Conservation (phyloP, 2,113 vertebrate species). For the Coracopsis vasa region DNA sequence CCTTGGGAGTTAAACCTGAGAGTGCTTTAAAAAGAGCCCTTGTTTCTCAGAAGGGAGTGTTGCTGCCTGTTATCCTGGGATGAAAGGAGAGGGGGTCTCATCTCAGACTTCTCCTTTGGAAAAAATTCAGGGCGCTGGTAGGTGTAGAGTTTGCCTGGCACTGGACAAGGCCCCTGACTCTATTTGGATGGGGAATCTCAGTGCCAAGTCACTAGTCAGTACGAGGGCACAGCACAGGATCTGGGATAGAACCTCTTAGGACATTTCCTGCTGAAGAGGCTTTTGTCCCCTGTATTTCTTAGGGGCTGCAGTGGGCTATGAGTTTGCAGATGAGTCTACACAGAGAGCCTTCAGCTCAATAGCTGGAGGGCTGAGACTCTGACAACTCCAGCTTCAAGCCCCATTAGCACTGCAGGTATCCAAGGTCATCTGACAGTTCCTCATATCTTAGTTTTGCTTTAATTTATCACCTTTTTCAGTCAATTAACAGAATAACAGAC, state of each 20-base stretch:
- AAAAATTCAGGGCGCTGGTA: not conserved
- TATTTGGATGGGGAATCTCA: not conserved
- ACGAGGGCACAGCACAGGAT: not conserved
- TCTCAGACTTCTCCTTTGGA: not conserved
- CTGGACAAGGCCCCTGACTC: not conserved
- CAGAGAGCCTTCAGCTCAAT: not conserved
- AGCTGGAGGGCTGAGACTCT: not conserved
- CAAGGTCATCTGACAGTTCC: not conserved
- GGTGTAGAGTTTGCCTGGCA: not conserved
- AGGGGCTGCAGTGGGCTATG: not conserved
- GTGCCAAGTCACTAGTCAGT: rapidly evolving
- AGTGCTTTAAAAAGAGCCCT: not conserved
- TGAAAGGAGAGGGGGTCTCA: not conserved
- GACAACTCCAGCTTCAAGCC: not conserved
- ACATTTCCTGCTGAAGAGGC: not conserved
- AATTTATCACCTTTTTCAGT: not conserved
- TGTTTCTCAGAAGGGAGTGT: not conserved
- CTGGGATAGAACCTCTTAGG: not conserved
- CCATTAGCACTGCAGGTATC: not conserved
- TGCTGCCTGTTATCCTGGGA: not conserved
- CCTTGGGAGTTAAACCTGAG: not conserved
- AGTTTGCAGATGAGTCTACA: not conserved
- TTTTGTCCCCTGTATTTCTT: not conserved
- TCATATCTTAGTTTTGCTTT: not conserved
- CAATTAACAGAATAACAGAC: not conserved